Conservation (phyloP, 2,113 vertebrate species). For the Muntiacus reevesi region DNA sequence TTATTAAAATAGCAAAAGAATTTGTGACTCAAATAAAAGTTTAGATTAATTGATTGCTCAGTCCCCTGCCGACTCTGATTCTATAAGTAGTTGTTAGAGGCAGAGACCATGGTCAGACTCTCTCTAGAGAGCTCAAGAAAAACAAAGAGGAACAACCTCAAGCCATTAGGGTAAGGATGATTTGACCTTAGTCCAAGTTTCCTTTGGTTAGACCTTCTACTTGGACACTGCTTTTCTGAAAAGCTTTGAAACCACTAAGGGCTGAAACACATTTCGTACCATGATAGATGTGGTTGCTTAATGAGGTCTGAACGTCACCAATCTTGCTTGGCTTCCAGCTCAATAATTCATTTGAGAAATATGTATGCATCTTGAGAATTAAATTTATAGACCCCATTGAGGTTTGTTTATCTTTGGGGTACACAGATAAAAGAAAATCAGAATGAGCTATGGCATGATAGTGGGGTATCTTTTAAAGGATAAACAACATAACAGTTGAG, state of each 20-base stretch:
- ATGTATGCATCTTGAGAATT: not conserved
- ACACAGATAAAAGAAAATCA: conserved; percentile 21
- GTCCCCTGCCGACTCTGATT: not conserved
- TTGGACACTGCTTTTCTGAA: conserved; percentile 13
- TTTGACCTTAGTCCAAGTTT: conserved; percentile 50
- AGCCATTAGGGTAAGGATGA: not conserved
- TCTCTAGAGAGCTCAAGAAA: conserved; percentile 43
- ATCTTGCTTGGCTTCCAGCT: conserved; percentile 6
- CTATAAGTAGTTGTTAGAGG: not conserved
- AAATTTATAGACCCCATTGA: not conserved
- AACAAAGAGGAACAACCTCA: conserved; percentile 42
- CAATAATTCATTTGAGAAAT: conserved; percentile 44
- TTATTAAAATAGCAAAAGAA: not conserved
- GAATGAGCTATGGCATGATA: not conserved
- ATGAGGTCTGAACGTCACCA: not conserved
- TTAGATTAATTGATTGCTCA: not conserved
- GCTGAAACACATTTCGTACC: not conserved
- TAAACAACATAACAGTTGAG: not conserved
- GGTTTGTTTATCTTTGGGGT: conserved; percentile 22
- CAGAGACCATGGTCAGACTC: not conserved
- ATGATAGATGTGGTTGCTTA: conserved; percentile 11
- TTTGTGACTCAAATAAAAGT: not conserved
- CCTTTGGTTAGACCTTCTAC: not conserved
- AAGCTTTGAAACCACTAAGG: not conserved
- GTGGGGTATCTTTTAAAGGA: not conserved